These are phyloP conservation scores for Endotricha flammealis DNA, from an alignment of 2,888 invertebrate genomes.

Conservation along the genomic window DNA sequence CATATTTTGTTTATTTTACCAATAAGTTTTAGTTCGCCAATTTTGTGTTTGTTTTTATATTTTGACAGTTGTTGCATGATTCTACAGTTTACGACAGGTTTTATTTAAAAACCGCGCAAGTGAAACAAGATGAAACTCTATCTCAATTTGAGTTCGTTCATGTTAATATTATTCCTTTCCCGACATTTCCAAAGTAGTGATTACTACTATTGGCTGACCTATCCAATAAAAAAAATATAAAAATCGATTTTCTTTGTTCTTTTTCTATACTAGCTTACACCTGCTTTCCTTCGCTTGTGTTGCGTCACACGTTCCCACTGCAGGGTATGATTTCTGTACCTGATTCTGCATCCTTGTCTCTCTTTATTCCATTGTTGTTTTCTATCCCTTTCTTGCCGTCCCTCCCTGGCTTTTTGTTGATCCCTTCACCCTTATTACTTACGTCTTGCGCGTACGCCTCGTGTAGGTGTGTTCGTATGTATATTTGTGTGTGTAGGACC, in stretches of 20 bases:
- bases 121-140: too few relatives aligned
- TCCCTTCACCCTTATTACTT: slow-evolving; percentile 67
- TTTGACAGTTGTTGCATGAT: too few relatives aligned
- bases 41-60: too few relatives aligned
- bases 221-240: slow-evolving; percentile 50
- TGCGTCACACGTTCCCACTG: slow-evolving; percentile 61
- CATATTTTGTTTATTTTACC: too few relatives aligned
- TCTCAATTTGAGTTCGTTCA: too few relatives aligned
- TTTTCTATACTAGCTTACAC: slow-evolving; percentile 59
- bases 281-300: slow-evolving; percentile 58
- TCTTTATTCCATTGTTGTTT: slow-evolving; percentile 24
- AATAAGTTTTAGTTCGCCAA: too few relatives aligned
- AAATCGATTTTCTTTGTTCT: slow-evolving; percentile 55
- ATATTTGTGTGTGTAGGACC: slow-evolving; percentile 41
- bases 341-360: slow-evolving; percentile 49
- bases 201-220: slow-evolving; percentile 44
- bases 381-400: slow-evolving; percentile 54
- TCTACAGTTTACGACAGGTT: too few relatives aligned
- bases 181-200: too few relatives aligned
- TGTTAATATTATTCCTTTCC: too few relatives aligned
- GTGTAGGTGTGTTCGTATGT: slow-evolving; percentile 50
- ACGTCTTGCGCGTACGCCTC: slow-evolving; percentile 44
- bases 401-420: slow-evolving; percentile 56
- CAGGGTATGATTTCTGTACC: slow-evolving; percentile 63
- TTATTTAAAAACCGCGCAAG: too few relatives aligned